These are phyloP conservation scores for Prietella phreatophila DNA, from an alignment of 2,113 vertebrate species.

Conservation along the genomic window DNA sequence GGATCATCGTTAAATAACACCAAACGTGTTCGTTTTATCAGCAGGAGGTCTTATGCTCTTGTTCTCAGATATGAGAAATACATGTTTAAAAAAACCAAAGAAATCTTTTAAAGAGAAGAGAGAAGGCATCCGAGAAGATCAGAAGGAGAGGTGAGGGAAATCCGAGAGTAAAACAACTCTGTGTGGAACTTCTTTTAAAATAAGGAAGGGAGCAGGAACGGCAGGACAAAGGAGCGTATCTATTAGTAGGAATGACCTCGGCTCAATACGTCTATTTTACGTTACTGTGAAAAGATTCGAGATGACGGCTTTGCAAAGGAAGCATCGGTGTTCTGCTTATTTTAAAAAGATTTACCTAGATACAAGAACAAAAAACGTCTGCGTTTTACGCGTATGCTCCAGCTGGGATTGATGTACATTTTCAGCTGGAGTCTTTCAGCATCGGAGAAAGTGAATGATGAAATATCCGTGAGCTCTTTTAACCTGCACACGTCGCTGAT, in stretches of 20 bases:
- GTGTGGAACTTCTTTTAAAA: background rate
- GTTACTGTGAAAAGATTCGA: background rate
- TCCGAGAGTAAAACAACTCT: background rate
- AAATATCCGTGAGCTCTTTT: slow-evolving; percentile 20
- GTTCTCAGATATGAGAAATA: slow-evolving; percentile 31
- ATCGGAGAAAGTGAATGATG: background rate
- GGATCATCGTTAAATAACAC: background rate
- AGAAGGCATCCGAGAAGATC: background rate
- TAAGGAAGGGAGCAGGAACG: background rate
- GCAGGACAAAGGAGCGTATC: background rate
- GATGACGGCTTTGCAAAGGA: background rate
- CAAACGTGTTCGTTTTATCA: background rate
- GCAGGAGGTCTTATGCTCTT: background rate
- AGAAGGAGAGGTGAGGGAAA: background rate
- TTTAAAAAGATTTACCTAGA: background rate
- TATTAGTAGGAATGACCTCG: background rate
- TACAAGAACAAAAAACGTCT: background rate
- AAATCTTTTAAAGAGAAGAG: background rate
- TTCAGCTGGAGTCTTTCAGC: slow-evolving; percentile 16
- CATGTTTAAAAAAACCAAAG: background rate
- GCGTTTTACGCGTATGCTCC: background rate
- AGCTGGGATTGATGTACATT: background rate
- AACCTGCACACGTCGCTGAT: background rate
- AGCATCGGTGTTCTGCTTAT: background rate
- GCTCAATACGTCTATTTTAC: background rate